phyloP scores from a whole-genome alignment of 2,888 invertebrate species.

The Nymphalis urticae region DNA sequence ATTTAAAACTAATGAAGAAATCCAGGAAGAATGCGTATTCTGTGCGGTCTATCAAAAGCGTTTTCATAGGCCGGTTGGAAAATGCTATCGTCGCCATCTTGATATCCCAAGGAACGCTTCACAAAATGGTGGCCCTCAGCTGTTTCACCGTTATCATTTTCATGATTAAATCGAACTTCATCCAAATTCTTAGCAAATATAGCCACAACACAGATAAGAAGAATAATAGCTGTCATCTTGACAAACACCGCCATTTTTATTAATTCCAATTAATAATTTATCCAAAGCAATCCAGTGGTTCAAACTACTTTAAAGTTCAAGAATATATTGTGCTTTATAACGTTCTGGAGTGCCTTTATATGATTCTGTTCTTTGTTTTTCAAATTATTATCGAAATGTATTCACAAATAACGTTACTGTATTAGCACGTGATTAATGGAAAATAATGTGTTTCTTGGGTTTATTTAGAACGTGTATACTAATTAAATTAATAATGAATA shows the following conservation, averaged over 20 bases:
- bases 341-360: background rate
- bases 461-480: constrained; percentile 23
- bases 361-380: background rate
- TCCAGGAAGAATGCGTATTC: constrained; percentile 62
- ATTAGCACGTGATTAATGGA: constrained; percentile 15
- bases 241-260: constrained; percentile 6
- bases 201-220: background rate
- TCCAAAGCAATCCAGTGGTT: background rate
- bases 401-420: background rate
- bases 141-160: constrained; percentile 23
- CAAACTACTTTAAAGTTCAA: background rate
- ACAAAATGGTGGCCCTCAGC: constrained; percentile 51
- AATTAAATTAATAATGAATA: constrained; percentile 24
- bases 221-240: constrained; percentile 8
- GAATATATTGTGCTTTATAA: background rate
- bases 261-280: background rate
- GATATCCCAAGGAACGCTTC: constrained; percentile 52
- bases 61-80: constrained; percentile 49
- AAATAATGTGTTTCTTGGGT: constrained; percentile 13
- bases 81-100: constrained; percentile 51
- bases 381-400: constrained; percentile 9
- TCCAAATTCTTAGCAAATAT: constrained; percentile 31
- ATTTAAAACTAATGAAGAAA: constrained; percentile 54
- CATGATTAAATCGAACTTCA: constrained; percentile 32
- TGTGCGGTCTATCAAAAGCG: constrained; percentile 56